phyloP scores from a whole-genome alignment of 2,888 invertebrate genomes.

The Chrysolina oricalcia region DNA sequence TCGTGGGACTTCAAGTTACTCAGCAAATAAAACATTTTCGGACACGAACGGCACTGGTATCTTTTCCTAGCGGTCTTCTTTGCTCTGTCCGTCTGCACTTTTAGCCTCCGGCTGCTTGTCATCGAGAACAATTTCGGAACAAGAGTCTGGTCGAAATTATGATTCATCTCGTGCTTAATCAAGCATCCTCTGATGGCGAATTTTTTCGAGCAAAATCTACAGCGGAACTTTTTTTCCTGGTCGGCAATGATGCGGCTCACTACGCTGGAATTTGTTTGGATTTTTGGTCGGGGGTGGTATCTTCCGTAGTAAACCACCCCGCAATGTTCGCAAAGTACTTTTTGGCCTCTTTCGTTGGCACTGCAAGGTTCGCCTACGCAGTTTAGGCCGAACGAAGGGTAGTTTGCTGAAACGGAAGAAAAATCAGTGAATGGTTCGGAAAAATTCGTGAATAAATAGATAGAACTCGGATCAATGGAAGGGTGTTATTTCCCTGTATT shows the following conservation, averaged over 20 bases:
- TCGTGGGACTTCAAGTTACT: not conserved
- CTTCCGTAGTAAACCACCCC: not conserved
- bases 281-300: constrained; percentile 1
- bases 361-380: not conserved
- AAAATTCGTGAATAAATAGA: not conserved
- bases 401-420: not conserved
- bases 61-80: not conserved
- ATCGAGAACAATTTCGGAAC: not conserved
- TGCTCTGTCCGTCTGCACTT: not conserved
- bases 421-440: not conserved
- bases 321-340: not conserved
- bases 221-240: not conserved
- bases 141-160: not conserved
- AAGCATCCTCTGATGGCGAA: not conserved
- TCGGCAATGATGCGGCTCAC: not conserved
- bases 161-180: not conserved
- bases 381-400: not conserved
- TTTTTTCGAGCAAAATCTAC: not conserved
- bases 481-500: too few species aligned
- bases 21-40: not conserved
- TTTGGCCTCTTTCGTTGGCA: not conserved
- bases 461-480: too few species aligned
- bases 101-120: not conserved
- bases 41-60: not conserved
- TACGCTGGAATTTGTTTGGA: not conserved